phyloP scores from a whole-genome alignment of 1,140 invertebrate species.

The Drosophila neocordata region DNA sequence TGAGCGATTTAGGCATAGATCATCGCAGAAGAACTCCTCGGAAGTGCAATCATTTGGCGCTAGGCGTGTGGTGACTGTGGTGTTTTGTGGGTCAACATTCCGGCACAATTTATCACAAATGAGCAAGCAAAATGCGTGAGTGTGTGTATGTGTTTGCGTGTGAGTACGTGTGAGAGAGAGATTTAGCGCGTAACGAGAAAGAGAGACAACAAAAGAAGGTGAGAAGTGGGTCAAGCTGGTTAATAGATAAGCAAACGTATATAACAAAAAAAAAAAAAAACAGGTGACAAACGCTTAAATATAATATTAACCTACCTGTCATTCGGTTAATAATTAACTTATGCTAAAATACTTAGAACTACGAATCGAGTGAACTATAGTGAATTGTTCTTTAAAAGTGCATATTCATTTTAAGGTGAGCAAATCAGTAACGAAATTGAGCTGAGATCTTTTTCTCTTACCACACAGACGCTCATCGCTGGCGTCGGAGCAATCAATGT shows the following conservation, averaged over 20 bases:
- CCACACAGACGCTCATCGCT: conserved; percentile 89
- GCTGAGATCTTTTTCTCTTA: conserved; percentile 63
- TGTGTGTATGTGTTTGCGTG: conserved; percentile 20
- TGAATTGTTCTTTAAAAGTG: too few species aligned
- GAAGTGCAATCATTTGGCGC: conserved; percentile 82
- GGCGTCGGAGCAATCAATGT: conserved; percentile 87
- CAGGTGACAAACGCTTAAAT: too few species aligned
- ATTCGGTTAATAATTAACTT: too few species aligned
- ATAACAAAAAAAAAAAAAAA: background rate
- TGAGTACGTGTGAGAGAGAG: conserved; percentile 18
- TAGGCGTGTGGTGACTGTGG: conserved; percentile 58
- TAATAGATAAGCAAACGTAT: background rate
- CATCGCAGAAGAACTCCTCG: conserved; percentile 83
- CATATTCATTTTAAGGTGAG: too few species aligned
- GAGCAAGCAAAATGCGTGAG: conserved; percentile 23
- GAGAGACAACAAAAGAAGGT: conserved; percentile 47
- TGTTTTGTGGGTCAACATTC: conserved; percentile 18
- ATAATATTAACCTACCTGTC: too few species aligned
- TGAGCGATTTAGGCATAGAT: conserved; percentile 82
- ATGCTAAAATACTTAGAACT: too few species aligned
- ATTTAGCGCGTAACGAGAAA: conserved; percentile 22
- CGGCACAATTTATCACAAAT: conserved; percentile 6
- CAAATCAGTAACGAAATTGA: too few species aligned
- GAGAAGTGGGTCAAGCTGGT: conserved; percentile 20
- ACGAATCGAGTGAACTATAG: too few species aligned